Evolutionary conservation across 2,113 vertebrate species (phyloP).

Genomic region (Sorex fumeus): DNA sequence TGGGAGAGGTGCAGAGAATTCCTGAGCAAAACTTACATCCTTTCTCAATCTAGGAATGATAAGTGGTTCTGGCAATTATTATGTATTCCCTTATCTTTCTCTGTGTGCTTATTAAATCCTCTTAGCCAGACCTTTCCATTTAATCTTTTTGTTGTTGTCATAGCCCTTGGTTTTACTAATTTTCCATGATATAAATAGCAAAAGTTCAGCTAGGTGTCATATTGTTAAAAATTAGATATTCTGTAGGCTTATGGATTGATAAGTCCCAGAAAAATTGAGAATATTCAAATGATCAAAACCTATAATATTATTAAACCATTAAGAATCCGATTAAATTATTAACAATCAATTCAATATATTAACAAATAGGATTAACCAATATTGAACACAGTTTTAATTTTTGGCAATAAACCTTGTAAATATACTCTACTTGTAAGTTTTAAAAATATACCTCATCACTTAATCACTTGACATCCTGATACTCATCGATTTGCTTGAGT

Average conservation of each 20-base stretch:
- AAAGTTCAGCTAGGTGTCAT: not conserved
- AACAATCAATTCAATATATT: not conserved
- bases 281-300: not conserved
- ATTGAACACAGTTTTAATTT: conserved; percentile 8
- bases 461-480: too few relatives aligned
- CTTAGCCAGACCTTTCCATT: not conserved
- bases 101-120: not conserved
- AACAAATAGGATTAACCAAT: not conserved
- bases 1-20: too few relatives aligned
- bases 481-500: too few relatives aligned
- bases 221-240: too few relatives aligned
- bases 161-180: not conserved
- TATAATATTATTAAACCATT: not conserved
- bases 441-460: too few relatives aligned
- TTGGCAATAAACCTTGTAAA: not conserved
- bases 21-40: too few relatives aligned
- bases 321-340: not conserved
- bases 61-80: not conserved
- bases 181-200: not conserved
- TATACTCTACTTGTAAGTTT: not conserved
- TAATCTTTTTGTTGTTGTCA: not conserved
- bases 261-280: not conserved
- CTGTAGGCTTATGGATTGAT: not conserved
- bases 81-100: not conserved
- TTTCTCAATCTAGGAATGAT: not conserved